These are phyloP conservation scores for Nymphalis c-album DNA, from an alignment of 2,888 invertebrate species.

Conservation along the genomic window DNA sequence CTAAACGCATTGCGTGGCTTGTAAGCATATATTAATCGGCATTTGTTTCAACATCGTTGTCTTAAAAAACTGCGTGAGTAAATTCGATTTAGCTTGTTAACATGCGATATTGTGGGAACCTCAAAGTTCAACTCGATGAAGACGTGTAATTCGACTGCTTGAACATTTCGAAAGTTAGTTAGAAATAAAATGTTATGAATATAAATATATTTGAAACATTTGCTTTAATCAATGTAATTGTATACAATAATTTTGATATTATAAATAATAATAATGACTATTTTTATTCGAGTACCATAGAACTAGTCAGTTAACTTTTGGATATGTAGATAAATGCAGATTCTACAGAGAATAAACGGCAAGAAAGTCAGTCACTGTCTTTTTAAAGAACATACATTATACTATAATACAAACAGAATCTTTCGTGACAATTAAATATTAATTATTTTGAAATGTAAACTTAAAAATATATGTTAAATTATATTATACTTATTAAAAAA, in stretches of 20 bases:
- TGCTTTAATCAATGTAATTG: too few species aligned
- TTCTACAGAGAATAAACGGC: too few species aligned
- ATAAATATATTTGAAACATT: not conserved
- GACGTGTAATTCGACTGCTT: conserved; percentile 5
- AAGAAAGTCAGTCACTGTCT: too few species aligned
- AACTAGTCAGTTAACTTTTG: not conserved
- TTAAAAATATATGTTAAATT: not conserved
- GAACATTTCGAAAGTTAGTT: not conserved
- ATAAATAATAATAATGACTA: too few species aligned
- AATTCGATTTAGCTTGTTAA: conserved; percentile 54
- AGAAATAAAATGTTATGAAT: not conserved
- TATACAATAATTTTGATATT: too few species aligned
- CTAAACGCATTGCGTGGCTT: conserved; percentile 66
- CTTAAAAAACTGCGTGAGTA: conserved; percentile 61
- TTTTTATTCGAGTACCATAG: too few species aligned
- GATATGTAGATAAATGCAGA: too few species aligned
- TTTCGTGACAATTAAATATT: too few species aligned
- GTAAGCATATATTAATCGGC: conserved; percentile 72
- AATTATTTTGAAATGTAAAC: too few species aligned
- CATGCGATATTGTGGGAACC: conserved; percentile 36
- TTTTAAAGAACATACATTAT: too few species aligned
- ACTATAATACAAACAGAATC: too few species aligned
- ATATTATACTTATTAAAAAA: not conserved
- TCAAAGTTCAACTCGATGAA: conserved; percentile 8
- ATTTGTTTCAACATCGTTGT: conserved; percentile 70